A percentile compares a stretch with the other conserved stretches of the same genome.
Conservation (phyloP, 2,113 vertebrate species). For the Oreochromis spilurus region DNA sequence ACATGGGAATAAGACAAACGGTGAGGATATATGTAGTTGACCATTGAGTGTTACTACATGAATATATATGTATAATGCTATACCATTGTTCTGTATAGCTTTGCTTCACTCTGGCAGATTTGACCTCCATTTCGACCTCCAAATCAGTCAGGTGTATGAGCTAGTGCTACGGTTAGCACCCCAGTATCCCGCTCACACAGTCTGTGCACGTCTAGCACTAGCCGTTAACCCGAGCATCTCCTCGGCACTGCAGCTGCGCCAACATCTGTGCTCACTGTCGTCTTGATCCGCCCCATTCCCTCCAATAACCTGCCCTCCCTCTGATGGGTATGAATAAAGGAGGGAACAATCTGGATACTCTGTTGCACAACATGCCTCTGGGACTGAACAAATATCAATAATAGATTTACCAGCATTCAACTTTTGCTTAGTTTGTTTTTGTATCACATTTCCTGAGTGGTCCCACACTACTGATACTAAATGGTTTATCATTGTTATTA, state of each 20-base stretch:
- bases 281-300: slow-evolving; percentile 80
- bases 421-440: not conserved
- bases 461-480: not conserved
- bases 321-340: slow-evolving; percentile 83
- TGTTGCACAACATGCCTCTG: slow-evolving; percentile 61
- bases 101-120: not conserved
- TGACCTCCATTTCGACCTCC: slow-evolving; percentile 26
- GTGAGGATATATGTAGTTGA: not conserved
- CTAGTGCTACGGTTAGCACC: slow-evolving; percentile 11
- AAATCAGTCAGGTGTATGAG: slow-evolving; percentile 39
- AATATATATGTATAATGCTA: not conserved
- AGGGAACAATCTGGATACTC: slow-evolving; percentile 74
- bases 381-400: slow-evolving; percentile 60
- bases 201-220: slow-evolving; percentile 43
- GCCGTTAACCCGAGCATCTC: slow-evolving; percentile 53
- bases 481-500: not conserved
- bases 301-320: slow-evolving; percentile 81
- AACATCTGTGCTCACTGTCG: slow-evolving; percentile 87
- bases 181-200: not conserved
- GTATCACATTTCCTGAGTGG: not conserved
- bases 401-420: slow-evolving; percentile 48
- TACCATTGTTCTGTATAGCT: not conserved
- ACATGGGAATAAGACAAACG: not conserved
- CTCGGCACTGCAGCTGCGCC: slow-evolving; percentile 74
- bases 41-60: not conserved